Conservation (phyloP, 2,888 invertebrate genomes). For the Zonitis immaculata region DNA sequence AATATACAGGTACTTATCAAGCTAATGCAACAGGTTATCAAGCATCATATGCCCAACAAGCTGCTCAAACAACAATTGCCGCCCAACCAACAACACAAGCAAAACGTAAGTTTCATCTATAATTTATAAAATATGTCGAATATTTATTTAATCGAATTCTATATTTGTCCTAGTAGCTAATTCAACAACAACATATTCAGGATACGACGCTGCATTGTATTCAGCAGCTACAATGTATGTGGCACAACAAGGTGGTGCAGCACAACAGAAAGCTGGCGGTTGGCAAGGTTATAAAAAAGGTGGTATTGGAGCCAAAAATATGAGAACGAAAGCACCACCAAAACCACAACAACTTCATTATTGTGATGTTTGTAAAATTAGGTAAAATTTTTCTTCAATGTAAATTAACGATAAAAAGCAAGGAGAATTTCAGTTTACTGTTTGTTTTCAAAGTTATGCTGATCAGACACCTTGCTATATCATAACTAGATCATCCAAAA, state of each 20-base stretch:
- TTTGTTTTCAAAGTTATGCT: slow-evolving; percentile 3
- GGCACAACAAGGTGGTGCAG: slow-evolving; percentile 68
- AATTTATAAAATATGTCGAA: not conserved
- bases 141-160: not conserved
- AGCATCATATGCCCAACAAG: slow-evolving; percentile 52
- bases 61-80: slow-evolving; percentile 55
- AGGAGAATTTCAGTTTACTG: slow-evolving; percentile 21
- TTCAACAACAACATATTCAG: slow-evolving; percentile 70
- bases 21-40: slow-evolving; percentile 50
- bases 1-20: slow-evolving; percentile 59
- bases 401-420: slow-evolving; percentile 6
- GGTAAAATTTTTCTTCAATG: slow-evolving; percentile 49
- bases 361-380: slow-evolving; percentile 98
- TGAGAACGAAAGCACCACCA: slow-evolving; percentile 74
- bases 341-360: slow-evolving; percentile 94
- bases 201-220: slow-evolving; percentile 93
- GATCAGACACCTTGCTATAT: slow-evolving; percentile 26
- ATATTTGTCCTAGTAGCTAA: slow-evolving; percentile 52
- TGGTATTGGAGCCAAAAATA: slow-evolving; percentile 57
- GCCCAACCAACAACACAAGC: slow-evolving; percentile 54
- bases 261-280: slow-evolving; percentile 51
- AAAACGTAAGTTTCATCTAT: slow-evolving; percentile 55
- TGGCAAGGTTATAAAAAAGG: slow-evolving; percentile 61
- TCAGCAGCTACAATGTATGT: slow-evolving; percentile 94
- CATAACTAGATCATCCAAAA: not conserved